Conservation (phyloP, 2,888 invertebrate genomes). For the Chrysodeixis includens region DNA sequence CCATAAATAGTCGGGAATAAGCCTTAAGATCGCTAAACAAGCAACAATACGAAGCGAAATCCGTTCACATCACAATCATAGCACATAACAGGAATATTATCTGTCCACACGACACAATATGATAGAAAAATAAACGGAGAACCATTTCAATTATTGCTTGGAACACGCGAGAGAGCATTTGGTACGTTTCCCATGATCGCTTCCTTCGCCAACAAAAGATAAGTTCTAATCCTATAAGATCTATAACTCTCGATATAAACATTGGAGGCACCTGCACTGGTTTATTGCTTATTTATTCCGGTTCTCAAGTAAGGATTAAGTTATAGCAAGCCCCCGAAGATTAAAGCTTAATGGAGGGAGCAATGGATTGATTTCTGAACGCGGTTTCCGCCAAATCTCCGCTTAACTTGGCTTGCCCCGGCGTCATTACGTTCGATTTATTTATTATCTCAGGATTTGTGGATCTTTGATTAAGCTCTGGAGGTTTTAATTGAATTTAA, state of each 20-base stretch:
- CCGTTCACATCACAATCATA: conserved; percentile 47
- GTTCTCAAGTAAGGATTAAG: conserved; percentile 87
- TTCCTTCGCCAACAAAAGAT: conserved; percentile 57
- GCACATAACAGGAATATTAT: conserved; percentile 68
- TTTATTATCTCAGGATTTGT: conserved; percentile 55
- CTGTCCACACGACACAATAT: conserved; percentile 72
- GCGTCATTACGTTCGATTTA: conserved; percentile 63
- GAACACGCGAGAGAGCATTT: conserved; percentile 81
- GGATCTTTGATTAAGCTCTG: conserved; percentile 47
- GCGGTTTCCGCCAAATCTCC: conserved; percentile 77
- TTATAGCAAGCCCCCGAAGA: conserved; percentile 87
- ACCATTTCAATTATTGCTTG: conserved; percentile 82
- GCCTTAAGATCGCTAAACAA: conserved; percentile 12
- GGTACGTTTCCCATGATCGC: conserved; percentile 80
- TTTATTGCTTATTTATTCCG: conserved; percentile 88
- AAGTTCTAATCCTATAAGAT: conserved; percentile 68
- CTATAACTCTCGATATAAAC: conserved; percentile 76
- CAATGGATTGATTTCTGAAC: conserved; percentile 87
- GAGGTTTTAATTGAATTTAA: conserved; percentile 35
- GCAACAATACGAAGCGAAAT: conserved; percentile 29
- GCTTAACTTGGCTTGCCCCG: conserved; percentile 60
- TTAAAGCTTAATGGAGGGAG: conserved; percentile 86
- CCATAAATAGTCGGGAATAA: neutral
- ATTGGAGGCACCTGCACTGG: conserved; percentile 83
- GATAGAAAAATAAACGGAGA: conserved; percentile 73